Conservation (phyloP, 2,888 invertebrate species). For the Xanthorhoe spadicearia region DNA sequence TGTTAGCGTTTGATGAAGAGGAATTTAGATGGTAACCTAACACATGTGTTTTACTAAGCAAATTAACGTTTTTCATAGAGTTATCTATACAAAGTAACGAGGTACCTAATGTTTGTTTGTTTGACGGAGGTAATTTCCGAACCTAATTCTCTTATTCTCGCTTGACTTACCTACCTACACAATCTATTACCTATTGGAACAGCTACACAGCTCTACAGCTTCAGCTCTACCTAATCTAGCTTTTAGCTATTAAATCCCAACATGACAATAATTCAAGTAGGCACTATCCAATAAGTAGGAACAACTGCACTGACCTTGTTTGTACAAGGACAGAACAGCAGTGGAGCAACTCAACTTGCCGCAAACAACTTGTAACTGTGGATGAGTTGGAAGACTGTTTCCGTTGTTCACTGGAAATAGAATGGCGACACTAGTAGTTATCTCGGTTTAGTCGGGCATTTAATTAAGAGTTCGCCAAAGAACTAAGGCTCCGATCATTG, state of each 20-base stretch:
- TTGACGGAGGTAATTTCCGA: no score
- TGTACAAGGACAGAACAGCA: slow-evolving; percentile 18
- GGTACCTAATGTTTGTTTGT: no score
- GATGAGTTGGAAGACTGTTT: slow-evolving; percentile 50
- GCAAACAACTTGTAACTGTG: slow-evolving; percentile 61
- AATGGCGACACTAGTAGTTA: slow-evolving; percentile 56
- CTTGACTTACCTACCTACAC: no score
- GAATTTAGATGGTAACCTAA: not conserved
- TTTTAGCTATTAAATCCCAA: no score
- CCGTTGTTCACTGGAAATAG: slow-evolving; percentile 55
- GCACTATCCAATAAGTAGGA: slow-evolving; percentile 2
- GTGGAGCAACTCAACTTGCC: slow-evolving; percentile 43
- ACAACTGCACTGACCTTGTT: slow-evolving; percentile 18
- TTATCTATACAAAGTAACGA: no score
- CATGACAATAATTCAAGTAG: not conserved
- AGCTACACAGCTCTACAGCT: no score
- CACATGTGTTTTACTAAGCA: no score
- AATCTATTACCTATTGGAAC: no score
- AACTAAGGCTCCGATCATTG: slow-evolving; percentile 30
- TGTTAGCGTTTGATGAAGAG: not conserved
- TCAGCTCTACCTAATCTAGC: no score
- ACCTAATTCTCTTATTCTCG: no score
- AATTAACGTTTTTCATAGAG: no score
- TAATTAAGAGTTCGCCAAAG: slow-evolving; percentile 57
- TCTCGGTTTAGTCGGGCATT: slow-evolving; percentile 55